Evolutionary conservation across 2,113 vertebrate species (phyloP).

Genomic region (Proteles cristata): DNA sequence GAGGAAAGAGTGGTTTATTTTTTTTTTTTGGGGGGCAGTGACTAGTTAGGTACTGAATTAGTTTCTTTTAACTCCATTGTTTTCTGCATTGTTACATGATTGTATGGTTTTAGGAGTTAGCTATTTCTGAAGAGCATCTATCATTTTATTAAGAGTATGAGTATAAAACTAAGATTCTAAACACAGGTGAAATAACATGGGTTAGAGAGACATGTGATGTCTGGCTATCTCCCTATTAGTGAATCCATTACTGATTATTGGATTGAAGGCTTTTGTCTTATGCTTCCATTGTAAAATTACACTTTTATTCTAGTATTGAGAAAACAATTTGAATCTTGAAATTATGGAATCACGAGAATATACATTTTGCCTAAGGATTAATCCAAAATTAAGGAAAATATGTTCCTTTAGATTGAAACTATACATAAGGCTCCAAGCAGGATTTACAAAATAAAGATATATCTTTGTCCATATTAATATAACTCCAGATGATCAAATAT

Average conservation of each 20-base stretch:
- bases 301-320: neutral
- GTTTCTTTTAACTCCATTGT: neutral
- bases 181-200: neutral
- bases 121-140: neutral
- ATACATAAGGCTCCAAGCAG: neutral
- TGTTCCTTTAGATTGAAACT: neutral
- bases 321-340: neutral
- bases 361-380: neutral
- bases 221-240: neutral
- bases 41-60: neutral
- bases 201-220: neutral
- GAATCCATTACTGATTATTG: neutral
- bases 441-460: neutral
- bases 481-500: neutral
- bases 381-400: slow-evolving; percentile 9
- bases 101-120: neutral
- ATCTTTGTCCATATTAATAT: neutral
- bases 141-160: neutral
- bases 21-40: too few species aligned
- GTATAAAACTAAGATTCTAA: neutral
- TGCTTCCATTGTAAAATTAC: neutral
- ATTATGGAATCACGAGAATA: neutral
- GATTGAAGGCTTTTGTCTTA: neutral
- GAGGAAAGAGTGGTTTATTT: neutral
- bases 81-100: neutral